Conservation (phyloP, 92 coral and sea anemone genomes). For the Zoanthus gigantus region DNA sequence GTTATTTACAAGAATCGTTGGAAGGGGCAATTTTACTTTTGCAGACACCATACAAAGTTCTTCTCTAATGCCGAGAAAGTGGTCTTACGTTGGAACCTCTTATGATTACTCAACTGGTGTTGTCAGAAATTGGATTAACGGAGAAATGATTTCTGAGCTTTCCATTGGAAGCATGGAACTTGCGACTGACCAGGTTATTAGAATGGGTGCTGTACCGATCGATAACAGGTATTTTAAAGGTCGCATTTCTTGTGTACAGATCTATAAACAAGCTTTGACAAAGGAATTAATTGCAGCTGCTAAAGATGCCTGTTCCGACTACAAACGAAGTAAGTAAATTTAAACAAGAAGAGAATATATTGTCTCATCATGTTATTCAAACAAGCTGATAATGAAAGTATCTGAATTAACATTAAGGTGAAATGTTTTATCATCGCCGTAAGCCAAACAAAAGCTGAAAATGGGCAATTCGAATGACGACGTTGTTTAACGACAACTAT, state of each 20-base stretch:
- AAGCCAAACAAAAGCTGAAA: too few relatives aligned
- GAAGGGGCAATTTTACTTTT: not conserved
- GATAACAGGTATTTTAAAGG: not conserved
- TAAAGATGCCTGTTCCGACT: not conserved
- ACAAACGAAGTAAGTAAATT: not conserved
- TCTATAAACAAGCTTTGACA: constrained; percentile 24
- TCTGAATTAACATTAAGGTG: too few relatives aligned
- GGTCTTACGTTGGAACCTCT: constrained; percentile 12
- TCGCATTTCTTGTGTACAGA: constrained; percentile 29
- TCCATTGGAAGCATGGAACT: not conserved
- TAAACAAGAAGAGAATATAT: too few relatives aligned
- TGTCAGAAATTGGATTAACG: not conserved
- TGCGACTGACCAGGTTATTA: not conserved
- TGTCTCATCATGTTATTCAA: too few relatives aligned
- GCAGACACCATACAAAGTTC: not conserved
- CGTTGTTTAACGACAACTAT: too few relatives aligned
- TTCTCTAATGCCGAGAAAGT: not conserved
- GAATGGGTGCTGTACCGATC: not conserved
- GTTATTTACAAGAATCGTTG: not conserved
- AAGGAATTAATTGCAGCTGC: not conserved
- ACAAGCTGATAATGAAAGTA: too few relatives aligned
- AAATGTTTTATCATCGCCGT: not conserved
- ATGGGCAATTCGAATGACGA: too few relatives aligned
- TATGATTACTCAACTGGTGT: constrained; percentile 32
- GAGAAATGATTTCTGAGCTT: not conserved